phyloP scores from a whole-genome alignment of 2,888 invertebrate genomes.

The Hirtodrosophila trivittata region DNA sequence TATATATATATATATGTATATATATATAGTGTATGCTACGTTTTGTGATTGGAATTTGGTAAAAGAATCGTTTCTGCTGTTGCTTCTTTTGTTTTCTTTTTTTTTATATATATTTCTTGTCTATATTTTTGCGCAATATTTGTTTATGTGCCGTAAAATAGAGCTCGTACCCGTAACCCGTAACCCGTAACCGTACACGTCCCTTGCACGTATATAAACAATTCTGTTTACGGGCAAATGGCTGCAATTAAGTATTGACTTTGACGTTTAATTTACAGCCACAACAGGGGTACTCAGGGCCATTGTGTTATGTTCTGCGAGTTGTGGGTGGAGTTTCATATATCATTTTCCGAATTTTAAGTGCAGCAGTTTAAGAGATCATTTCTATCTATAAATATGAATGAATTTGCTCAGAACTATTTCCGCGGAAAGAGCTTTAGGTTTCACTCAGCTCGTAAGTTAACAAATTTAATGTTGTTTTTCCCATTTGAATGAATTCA shows the following conservation, averaged over 20 bases:
- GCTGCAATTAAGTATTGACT: slow-evolving; percentile 56
- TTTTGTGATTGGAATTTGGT: slow-evolving; percentile 27
- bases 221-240: slow-evolving; percentile 38
- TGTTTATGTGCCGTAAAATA: slow-evolving; percentile 28
- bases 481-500: background rate
- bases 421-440: no score
- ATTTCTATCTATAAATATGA: background rate
- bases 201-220: slow-evolving; percentile 43
- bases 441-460: no score
- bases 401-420: background rate
- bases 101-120: background rate
- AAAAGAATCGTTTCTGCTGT: slow-evolving; percentile 9
- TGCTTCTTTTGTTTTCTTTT: background rate
- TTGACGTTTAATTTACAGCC: slow-evolving; percentile 42
- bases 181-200: no score
- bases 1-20: slow-evolving; percentile 2
- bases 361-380: background rate
- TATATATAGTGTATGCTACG: slow-evolving; percentile 14
- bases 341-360: background rate
- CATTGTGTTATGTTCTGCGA: background rate
- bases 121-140: slow-evolving; percentile 23
- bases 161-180: slow-evolving; percentile 9
- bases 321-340: background rate
- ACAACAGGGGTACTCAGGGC: background rate
- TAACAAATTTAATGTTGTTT: no score